These are phyloP conservation scores for Emydocephalus ijimae DNA, from an alignment of 2,113 vertebrate species.

Conservation along the genomic window DNA sequence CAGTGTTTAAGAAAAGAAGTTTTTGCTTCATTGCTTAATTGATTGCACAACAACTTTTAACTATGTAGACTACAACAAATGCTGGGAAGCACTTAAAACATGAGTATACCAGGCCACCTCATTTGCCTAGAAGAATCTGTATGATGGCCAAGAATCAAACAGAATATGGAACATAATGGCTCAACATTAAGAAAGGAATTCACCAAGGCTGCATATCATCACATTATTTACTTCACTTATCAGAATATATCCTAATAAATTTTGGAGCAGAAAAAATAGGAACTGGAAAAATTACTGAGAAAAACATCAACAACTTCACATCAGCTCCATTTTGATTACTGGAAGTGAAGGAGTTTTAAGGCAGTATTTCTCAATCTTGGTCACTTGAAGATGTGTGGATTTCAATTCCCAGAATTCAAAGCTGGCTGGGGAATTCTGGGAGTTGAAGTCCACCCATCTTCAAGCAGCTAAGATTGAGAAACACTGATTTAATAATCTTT, in stretches of 20 bases:
- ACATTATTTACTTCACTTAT: background rate
- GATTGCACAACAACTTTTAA: background rate
- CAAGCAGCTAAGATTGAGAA: background rate
- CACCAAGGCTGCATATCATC: background rate
- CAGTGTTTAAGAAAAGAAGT: background rate
- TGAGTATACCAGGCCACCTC: background rate
- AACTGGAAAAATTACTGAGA: background rate
- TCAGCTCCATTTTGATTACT: background rate
- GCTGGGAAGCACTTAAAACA: background rate
- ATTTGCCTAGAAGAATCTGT: background rate
- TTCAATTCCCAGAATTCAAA: background rate
- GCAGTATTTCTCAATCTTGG: background rate
- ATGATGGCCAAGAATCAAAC: background rate
- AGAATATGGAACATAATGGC: background rate
- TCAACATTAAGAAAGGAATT: background rate
- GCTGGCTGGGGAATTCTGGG: background rate
- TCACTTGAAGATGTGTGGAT: background rate
- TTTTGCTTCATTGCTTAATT: background rate
- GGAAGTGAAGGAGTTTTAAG: background rate
- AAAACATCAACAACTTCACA: background rate
- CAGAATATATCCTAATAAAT: background rate
- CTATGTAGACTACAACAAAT: background rate
- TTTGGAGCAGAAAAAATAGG: background rate
- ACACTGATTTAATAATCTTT: background rate
- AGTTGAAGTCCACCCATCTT: background rate